A percentile compares a stretch with the other conserved stretches of the same genome.
phyloP scores from a whole-genome alignment of 2,888 invertebrate genomes.

The Volucella bombylans region DNA sequence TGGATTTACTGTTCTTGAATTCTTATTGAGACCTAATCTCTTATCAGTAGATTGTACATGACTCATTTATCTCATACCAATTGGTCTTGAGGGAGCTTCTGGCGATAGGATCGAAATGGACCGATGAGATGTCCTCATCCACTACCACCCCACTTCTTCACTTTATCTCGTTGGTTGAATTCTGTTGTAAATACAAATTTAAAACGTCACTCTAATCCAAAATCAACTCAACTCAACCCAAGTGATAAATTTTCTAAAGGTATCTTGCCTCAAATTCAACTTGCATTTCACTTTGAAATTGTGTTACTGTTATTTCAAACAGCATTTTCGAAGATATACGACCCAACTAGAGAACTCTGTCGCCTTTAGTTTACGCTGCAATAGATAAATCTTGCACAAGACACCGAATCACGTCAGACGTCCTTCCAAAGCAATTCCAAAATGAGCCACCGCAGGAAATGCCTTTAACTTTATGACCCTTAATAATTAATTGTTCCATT shows the following conservation, averaged over 20 bases:
- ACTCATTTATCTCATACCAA: no score
- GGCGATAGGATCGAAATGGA: no score
- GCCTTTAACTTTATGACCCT: slow-evolving; percentile 67
- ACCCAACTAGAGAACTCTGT: background rate
- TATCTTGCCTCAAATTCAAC: background rate
- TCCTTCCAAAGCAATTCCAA: slow-evolving; percentile 9
- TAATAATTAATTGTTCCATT: slow-evolving; percentile 72
- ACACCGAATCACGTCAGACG: slow-evolving; percentile 21
- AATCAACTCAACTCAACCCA: background rate
- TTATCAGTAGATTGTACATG: no score
- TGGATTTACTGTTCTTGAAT: no score
- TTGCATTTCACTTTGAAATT: slow-evolving; percentile 6
- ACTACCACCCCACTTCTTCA: no score
- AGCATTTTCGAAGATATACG: slow-evolving; percentile 35
- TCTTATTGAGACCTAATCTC: no score
- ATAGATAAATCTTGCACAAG: slow-evolving; percentile 30
- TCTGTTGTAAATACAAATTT: no score
- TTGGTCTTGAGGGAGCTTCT: no score
- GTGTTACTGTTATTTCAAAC: background rate
- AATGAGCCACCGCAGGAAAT: slow-evolving; percentile 44
- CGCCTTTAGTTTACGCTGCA: background rate
- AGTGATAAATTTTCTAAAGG: background rate
- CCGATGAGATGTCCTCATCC: no score
- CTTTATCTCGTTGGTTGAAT: no score
- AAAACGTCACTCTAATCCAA: background rate